phyloP scores from a whole-genome alignment of 2,113 vertebrate genomes.

The Leptodactylus fuscus region DNA sequence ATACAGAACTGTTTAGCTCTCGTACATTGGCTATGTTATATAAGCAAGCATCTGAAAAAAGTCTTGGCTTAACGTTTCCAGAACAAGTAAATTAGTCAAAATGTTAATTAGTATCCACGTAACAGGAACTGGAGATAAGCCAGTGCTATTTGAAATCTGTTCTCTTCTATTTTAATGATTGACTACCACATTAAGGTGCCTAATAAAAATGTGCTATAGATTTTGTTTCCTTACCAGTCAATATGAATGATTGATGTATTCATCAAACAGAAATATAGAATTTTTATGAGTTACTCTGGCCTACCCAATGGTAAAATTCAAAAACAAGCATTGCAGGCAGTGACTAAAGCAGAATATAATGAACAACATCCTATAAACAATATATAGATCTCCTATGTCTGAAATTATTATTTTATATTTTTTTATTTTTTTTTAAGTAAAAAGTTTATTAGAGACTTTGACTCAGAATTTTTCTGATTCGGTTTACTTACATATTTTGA shows the following conservation, averaged over 20 bases:
- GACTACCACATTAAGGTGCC: slow-evolving; percentile 66
- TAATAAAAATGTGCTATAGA: slow-evolving; percentile 77
- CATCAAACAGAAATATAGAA: slow-evolving; percentile 77
- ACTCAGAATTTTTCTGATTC: too few relatives aligned
- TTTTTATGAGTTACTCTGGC: slow-evolving; percentile 60
- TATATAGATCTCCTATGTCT: not conserved
- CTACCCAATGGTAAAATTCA: slow-evolving; percentile 21
- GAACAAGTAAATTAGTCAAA: slow-evolving; percentile 71
- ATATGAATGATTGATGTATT: slow-evolving; percentile 77
- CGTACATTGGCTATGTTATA: not conserved
- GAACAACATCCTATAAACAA: not conserved
- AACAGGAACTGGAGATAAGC: slow-evolving; percentile 66
- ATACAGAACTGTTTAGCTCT: too few relatives aligned
- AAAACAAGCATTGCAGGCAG: slow-evolving; percentile 14
- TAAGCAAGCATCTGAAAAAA: slow-evolving; percentile 37
- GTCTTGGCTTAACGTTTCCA: slow-evolving; percentile 60
- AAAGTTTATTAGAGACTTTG: not conserved
- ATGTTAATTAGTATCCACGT: slow-evolving; percentile 72
- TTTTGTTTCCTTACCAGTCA: slow-evolving; percentile 75
- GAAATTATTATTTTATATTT: too few relatives aligned
- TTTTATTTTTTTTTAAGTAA: too few relatives aligned
- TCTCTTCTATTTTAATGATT: slow-evolving; percentile 71
- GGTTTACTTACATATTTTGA: too few relatives aligned
- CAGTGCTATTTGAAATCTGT: slow-evolving; percentile 67
- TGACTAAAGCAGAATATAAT: slow-evolving; percentile 9